Conservation (phyloP, 2,113 vertebrate species). For the Albula glossodonta region DNA sequence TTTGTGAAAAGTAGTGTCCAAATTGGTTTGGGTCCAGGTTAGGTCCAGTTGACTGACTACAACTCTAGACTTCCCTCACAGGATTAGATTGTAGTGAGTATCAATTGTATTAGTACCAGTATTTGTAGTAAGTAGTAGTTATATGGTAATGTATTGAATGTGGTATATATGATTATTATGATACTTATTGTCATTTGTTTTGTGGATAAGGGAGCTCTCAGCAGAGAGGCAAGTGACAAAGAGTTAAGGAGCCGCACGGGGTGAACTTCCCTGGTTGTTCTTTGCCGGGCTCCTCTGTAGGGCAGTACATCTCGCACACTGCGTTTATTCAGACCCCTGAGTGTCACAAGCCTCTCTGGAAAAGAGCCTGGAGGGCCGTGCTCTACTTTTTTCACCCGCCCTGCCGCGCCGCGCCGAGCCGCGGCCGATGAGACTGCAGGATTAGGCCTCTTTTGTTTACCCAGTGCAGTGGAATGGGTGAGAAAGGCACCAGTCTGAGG, state of each 20-base stretch:
- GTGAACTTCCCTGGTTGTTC: constrained; percentile 53
- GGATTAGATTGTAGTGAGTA: too few relatives aligned
- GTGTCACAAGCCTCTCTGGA: constrained; percentile 72
- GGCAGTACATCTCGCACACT: constrained; percentile 67
- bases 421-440: not conserved
- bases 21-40: too few relatives aligned
- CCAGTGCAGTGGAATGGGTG: not conserved
- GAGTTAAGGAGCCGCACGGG: constrained; percentile 58
- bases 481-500: constrained; percentile 22
- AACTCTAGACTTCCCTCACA: too few relatives aligned
- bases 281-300: constrained; percentile 68
- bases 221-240: constrained; percentile 37
- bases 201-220: constrained; percentile 8
- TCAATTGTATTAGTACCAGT: too few relatives aligned
- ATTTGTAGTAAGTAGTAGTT: too few relatives aligned
- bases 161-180: not conserved
- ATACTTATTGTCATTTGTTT: not conserved
- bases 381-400: not conserved
- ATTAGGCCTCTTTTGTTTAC: not conserved
- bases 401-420: constrained; percentile 27
- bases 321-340: constrained; percentile 66
- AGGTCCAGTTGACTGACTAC: too few relatives aligned
- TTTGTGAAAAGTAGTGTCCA: too few relatives aligned
- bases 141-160: too few relatives aligned
- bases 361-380: constrained; percentile 61